Evolutionary conservation across 1,140 invertebrate genomes (phyloP), one percentile per base, ranked within the genome.

Genomic region (Bombus pascuorum): DNA sequence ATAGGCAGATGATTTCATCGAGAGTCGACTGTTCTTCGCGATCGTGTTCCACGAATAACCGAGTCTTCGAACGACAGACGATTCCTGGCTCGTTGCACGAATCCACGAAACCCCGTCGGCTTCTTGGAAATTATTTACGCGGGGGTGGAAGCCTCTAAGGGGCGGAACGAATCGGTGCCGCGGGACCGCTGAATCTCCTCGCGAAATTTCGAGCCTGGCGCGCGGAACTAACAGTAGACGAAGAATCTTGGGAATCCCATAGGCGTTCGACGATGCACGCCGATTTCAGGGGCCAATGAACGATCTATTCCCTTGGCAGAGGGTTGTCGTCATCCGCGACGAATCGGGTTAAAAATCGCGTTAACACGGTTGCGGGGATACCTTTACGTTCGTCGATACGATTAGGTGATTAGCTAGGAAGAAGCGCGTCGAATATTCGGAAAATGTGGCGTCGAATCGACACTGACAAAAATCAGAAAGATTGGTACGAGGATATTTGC

Each of bases 191-290:
- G 34, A 70, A 39, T 70, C 39, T 47, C 8, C 15, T 22, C 15
- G 42, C 39, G 53, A 73, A 75, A 75, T 76, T 83, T 59, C 57
- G 42, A 47, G 22, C 10, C 32, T 12, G 18, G 15, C 22, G 57
- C 53, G 32, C 9, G 71, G 2, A 37, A 37, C 39, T n/a, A 57
- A 68, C n/a, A 34, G 4, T 22, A 13, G n/a, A 13, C 39, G 73
- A 83, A 83, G 72, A 76, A 83, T 83, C 18, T 12, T 12, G 12
- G 81, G 59, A 83, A 76, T 76, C 32, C 53, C 59, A 15, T 37
- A 75, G 71, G 71, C 18, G 42, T 74, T 65, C 80, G 57, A 65
- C 34, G 81, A 47, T 66, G 72, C 39, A 53, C 53, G n/a, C 39
- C 28, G 53, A 77, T 77, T 47, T 53, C 25, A 32, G 28, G n/a